phyloP scores from a whole-genome alignment of 2,797 vertebrate genomes.

The Borostomias antarcticus region DNA sequence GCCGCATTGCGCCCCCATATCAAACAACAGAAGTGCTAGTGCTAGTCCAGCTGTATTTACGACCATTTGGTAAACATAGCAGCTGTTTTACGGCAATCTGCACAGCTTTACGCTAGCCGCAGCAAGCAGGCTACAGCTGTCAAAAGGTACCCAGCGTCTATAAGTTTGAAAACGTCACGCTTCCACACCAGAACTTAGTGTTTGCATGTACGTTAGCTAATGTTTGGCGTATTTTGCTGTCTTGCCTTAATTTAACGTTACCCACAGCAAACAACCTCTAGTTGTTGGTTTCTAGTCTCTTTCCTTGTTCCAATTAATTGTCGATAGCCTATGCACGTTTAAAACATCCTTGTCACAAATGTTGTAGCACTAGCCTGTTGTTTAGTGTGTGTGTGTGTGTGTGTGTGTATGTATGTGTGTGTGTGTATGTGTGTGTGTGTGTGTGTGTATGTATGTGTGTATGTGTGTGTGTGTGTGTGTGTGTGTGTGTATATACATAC shows the following conservation, averaged over 20 bases:
- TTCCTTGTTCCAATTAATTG: no score
- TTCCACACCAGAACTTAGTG: background rate
- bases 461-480: background rate
- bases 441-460: no score
- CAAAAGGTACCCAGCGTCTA: slow-evolving; percentile 24
- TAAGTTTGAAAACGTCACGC: no score
- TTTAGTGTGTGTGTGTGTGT: background rate
- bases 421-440: slow-evolving; percentile 9
- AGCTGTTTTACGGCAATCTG: slow-evolving; percentile 6
- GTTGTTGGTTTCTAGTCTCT: background rate
- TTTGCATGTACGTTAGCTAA: background rate
- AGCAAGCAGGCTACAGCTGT: background rate
- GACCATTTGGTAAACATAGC: slow-evolving; percentile 19
- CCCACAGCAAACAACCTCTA: background rate
- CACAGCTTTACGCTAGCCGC: background rate
- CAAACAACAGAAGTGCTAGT: no score
- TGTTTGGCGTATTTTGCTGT: no score
- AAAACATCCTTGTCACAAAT: background rate
- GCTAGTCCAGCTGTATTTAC: no score
- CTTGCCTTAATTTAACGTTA: background rate
- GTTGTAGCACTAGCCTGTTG: no score
- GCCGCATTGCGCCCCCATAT: no score
- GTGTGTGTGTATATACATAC: background rate
- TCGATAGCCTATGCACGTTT: no score
- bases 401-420: background rate